A percentile compares a stretch with the other conserved stretches of the same genome.
phyloP scores from a whole-genome alignment of 2,113 vertebrate genomes.

The Oryzias celebensis region DNA sequence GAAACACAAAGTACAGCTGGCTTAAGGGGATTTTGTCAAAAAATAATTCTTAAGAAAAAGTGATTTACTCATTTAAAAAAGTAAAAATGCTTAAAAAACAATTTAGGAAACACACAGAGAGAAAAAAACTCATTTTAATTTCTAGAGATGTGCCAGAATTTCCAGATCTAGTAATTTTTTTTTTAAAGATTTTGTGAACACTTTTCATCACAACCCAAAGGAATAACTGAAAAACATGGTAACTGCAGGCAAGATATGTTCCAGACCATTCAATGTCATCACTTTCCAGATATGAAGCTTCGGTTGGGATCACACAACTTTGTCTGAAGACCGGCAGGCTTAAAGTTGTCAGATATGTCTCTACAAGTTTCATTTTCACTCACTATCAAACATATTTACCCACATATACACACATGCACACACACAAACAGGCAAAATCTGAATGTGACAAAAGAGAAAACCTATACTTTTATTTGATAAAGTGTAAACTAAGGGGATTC shows the following conservation, averaged over 20 bases:
- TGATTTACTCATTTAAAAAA: no score
- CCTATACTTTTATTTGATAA: not conserved
- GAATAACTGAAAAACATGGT: constrained; percentile 13
- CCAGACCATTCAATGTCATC: constrained; percentile 56
- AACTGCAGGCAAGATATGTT: constrained; percentile 51
- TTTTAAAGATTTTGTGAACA: not conserved
- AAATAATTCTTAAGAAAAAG: no score
- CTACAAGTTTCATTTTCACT: no score
- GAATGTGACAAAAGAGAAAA: constrained; percentile 11
- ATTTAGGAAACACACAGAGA: no score
- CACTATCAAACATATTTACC: constrained; percentile 10
- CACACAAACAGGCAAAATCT: constrained; percentile 16
- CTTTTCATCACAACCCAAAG: not conserved
- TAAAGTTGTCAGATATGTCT: constrained; percentile 18
- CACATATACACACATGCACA: constrained; percentile 1
- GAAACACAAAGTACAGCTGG: no score
- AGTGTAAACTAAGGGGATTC: not conserved
- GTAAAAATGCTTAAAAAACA: no score
- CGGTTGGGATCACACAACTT: constrained; percentile 30
- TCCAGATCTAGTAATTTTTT: no score
- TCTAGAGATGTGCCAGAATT: no score
- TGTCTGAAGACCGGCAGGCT: constrained; percentile 29
- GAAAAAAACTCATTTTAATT: no score
- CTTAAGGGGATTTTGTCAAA: no score
- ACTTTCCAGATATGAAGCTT: constrained; percentile 5